Evolutionary conservation across 2,797 vertebrate species (phyloP).

Genomic region (Netta rufina): DNA sequence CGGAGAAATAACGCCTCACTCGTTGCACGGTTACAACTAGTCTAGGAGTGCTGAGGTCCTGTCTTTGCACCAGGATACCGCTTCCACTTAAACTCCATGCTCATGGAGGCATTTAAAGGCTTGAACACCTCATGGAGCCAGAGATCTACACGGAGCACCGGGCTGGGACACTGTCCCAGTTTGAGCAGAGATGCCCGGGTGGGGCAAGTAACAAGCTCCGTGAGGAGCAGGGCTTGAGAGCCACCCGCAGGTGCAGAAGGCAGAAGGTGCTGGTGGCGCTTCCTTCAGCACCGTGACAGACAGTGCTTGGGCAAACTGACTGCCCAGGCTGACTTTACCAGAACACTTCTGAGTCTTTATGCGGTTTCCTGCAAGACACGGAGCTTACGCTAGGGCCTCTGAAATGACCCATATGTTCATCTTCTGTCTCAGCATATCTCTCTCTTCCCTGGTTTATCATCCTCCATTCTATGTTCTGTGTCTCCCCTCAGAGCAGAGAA

Average conservation of each 20-base stretch:
- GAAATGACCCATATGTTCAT: fast-evolving
- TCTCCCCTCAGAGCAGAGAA: fast-evolving
- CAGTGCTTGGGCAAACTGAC: background rate
- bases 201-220: fast-evolving
- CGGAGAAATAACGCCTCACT: background rate
- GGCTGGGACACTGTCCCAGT: background rate
- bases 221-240: background rate
- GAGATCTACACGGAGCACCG: background rate
- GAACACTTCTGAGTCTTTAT: fast-evolving
- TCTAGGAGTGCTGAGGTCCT: background rate
- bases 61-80: background rate
- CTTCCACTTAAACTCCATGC: background rate
- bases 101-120: background rate
- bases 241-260: background rate
- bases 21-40: background rate
- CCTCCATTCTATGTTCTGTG: background rate
- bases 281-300: background rate
- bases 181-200: background rate
- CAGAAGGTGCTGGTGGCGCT: background rate
- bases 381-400: background rate
- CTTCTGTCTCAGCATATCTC: background rate
- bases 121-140: background rate
- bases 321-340: background rate
- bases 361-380: too few relatives aligned
- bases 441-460: background rate